phyloP scores from a whole-genome alignment of 2,888 invertebrate species.

The Agrochola lota region DNA sequence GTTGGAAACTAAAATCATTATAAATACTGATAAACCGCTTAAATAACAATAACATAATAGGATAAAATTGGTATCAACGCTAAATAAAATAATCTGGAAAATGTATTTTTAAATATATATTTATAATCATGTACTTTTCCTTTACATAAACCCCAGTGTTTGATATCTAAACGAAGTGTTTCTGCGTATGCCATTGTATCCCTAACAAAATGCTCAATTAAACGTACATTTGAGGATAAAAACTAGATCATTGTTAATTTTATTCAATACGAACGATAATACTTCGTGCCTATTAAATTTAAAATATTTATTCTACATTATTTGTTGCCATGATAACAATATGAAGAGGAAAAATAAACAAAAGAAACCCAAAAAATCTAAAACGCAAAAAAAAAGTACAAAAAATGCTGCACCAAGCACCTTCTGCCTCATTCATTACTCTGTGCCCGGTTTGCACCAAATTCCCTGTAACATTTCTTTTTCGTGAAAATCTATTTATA shows the following conservation, averaged over 20 bases:
- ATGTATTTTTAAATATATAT: slow-evolving; percentile 4
- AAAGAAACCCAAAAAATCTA: not conserved
- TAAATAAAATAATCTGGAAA: slow-evolving; percentile 23
- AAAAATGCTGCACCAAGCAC: slow-evolving; percentile 55
- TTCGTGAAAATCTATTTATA: slow-evolving; percentile 91
- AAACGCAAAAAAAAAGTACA: slow-evolving; percentile 11
- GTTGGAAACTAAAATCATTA: slow-evolving; percentile 34
- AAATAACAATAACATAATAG: slow-evolving; percentile 39
- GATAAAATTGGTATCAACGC: slow-evolving; percentile 13
- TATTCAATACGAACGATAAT: not conserved
- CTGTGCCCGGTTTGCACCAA: slow-evolving; percentile 88
- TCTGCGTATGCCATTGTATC: slow-evolving; percentile 2
- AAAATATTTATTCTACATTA: not conserved
- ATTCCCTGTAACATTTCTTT: slow-evolving; percentile 91
- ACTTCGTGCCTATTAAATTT: not conserved
- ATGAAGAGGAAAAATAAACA: slow-evolving; percentile 23
- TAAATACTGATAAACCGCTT: slow-evolving; percentile 28
- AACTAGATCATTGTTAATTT: not conserved
- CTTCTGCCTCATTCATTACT: slow-evolving; percentile 75
- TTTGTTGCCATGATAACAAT: not conserved
- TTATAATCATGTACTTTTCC: slow-evolving; percentile 11
- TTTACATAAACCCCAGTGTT: slow-evolving; percentile 13
- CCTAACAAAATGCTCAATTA: slow-evolving; percentile 17
- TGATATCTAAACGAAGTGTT: slow-evolving; percentile 1
- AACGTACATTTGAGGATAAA: not conserved